Percentiles rank a stretch among this genome's conserved stretches.
Conservation (phyloP, 2,888 invertebrate species). For the Eretmocerus hayati region DNA sequence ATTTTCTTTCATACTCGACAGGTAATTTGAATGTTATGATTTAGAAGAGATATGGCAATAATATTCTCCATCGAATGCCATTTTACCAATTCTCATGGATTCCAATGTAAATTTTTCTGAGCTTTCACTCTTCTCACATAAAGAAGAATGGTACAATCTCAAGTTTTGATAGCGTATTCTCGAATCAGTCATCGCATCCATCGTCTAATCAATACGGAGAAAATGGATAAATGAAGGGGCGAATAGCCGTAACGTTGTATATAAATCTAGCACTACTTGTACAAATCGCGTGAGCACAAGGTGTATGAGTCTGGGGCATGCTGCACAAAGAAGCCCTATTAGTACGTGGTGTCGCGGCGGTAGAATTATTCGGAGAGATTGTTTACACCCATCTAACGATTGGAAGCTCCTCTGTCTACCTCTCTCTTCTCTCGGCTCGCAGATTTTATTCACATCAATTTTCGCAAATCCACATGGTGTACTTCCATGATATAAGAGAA, state of each 20-base stretch:
- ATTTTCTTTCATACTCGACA: too few relatives aligned
- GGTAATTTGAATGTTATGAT: too few relatives aligned
- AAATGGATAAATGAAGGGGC: background rate
- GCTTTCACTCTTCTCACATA: too few relatives aligned
- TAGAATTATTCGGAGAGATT: slow-evolving; percentile 7
- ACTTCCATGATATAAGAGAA: too few relatives aligned
- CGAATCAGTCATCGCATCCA: too few relatives aligned
- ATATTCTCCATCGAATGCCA: background rate
- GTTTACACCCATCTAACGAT: background rate
- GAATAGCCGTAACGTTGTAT: background rate
- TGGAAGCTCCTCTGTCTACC: background rate
- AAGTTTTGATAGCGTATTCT: too few relatives aligned
- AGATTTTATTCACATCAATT: too few relatives aligned
- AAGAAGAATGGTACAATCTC: too few relatives aligned
- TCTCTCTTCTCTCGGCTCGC: too few relatives aligned
- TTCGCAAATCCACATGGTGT: too few relatives aligned
- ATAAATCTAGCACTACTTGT: background rate
- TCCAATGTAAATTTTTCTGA: too few relatives aligned
- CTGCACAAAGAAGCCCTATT: background rate
- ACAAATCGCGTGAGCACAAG: slow-evolving; percentile 14
- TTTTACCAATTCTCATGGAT: too few relatives aligned
- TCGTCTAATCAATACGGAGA: background rate
- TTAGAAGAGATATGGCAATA: background rate
- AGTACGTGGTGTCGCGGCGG: background rate
- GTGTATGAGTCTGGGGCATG: slow-evolving; percentile 2